Base-by-base conservation (phyloP, 2,113 vertebrate species). In the Boulengerochromis microlepis region DNA sequence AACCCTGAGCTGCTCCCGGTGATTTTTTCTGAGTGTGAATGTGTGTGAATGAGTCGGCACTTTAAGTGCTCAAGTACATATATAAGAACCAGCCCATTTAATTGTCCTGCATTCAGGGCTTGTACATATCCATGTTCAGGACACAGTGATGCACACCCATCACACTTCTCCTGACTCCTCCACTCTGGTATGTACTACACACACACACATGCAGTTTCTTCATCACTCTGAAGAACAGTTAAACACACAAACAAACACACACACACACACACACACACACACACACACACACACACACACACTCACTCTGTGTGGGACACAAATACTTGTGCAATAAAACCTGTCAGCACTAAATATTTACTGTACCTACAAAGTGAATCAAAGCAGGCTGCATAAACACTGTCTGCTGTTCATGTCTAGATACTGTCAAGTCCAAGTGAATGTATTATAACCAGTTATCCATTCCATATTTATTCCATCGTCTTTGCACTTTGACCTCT, bases 391-490 rank as follows among this genome's bases (percentile, higher is more conserved):
- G 10, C 18, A 66, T 64, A 64, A 64, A 38, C 35, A 38, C 35
- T 3, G 64, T 69, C 19, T 69, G 33, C 19, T 61, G 8, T 61
- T 31, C 57, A 10, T 61, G 29, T 33, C 57, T 61, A 33, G 59
- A 69, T 8, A 15, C 33, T 38, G 11, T 40, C 64, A 40, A 2
- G 19, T 71, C 8, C 35, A 40, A 35, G 24, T 69, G 19, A 38
- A 69, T 40, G 24, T 40, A 69, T 40, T 40, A 8, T 40, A 69
- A 69, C 35, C 35, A 42, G 35, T 24, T 71, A 38, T 71, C 35
- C 1, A 71, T 1, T 40, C 7, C 11, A 69, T 6, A 69, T 69
- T 24, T 71, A 0, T 71, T 24, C 66, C 33, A 71, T 13, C 0
- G 2, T 22, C 66, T 66, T 38, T 66, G 61, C 0, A 66, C 33